Conservation (phyloP, 2,888 invertebrate species). For the Caenorhabditis macrosperma region DNA sequence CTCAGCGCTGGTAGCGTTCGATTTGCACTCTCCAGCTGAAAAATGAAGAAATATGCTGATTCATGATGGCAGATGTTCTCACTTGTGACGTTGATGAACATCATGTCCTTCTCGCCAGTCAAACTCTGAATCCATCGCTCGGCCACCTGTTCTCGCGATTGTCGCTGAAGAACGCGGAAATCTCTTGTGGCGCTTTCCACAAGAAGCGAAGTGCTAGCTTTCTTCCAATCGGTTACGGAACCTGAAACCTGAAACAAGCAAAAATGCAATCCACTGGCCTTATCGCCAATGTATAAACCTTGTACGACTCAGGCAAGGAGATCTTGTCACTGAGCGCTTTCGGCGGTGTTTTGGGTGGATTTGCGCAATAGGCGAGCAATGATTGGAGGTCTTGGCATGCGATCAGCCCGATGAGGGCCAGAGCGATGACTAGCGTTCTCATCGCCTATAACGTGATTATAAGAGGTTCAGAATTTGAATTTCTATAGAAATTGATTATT, state of each 20-base stretch:
- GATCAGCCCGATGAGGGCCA: conserved; percentile 8
- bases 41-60: neutral
- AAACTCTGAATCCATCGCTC: conserved; percentile 43
- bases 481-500: too few relatives aligned
- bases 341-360: conserved; percentile 25
- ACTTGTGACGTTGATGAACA: conserved; percentile 29
- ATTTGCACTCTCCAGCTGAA: conserved; percentile 46
- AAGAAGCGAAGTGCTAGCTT: conserved; percentile 14
- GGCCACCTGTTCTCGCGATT: neutral
- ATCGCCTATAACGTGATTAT: conserved; percentile 31
- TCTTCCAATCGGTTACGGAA: conserved; percentile 29
- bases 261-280: neutral
- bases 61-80: neutral
- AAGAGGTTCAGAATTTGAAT: too few relatives aligned
- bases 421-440: conserved; percentile 6
- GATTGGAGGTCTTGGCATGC: conserved; percentile 5
- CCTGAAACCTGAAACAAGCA: conserved; percentile 38
- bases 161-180: conserved; percentile 15
- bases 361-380: conserved; percentile 17
- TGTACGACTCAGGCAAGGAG: conserved; percentile 22
- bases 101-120: neutral
- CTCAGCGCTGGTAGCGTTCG: conserved; percentile 5
- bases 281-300: conserved; percentile 8
- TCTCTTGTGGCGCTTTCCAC: conserved; percentile 17
- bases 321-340: conserved; percentile 33